Evolutionary conservation across 2,888 invertebrate genomes (phyloP).

Genomic region (Megaustenia siamemsis): DNA sequence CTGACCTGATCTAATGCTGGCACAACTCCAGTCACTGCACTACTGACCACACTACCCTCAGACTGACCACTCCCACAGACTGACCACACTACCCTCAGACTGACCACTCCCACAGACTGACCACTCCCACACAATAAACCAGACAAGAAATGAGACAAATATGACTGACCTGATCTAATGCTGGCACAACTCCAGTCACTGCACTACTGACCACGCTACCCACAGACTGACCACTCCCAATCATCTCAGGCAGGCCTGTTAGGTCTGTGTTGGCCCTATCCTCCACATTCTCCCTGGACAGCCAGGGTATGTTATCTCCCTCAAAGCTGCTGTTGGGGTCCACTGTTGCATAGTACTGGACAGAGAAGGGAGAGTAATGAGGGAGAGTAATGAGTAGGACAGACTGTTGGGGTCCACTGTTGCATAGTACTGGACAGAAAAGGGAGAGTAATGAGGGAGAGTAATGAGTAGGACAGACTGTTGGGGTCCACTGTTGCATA

Average conservation of each 20-base stretch:
- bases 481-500: no score
- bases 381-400: no score
- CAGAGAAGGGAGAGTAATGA: no score
- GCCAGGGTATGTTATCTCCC: conserved; percentile 93
- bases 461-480: no score
- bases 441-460: no score
- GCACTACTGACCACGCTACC: conserved; percentile 97
- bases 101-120: no score
- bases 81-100: no score
- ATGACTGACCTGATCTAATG: conserved; percentile 58
- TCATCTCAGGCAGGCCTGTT: conserved; percentile 78
- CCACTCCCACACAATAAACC: no score
- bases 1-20: conserved; percentile 59
- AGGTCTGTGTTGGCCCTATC: conserved; percentile 71
- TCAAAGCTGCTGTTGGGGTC: conserved; percentile 73
- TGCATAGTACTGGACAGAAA: conserved; percentile 89
- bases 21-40: conserved; percentile 84
- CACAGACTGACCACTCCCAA: conserved; percentile 95
- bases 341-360: conserved; percentile 96
- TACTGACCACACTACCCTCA: conserved; percentile 97
- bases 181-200: conserved; percentile 80
- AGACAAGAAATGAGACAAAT: background rate
- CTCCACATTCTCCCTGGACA: conserved; percentile 83
- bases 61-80: conserved; percentile 98
- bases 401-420: conserved; percentile 87